Evolutionary conservation across 1,140 invertebrate species (phyloP).

Genomic region (Euwallacea fornicatus): DNA sequence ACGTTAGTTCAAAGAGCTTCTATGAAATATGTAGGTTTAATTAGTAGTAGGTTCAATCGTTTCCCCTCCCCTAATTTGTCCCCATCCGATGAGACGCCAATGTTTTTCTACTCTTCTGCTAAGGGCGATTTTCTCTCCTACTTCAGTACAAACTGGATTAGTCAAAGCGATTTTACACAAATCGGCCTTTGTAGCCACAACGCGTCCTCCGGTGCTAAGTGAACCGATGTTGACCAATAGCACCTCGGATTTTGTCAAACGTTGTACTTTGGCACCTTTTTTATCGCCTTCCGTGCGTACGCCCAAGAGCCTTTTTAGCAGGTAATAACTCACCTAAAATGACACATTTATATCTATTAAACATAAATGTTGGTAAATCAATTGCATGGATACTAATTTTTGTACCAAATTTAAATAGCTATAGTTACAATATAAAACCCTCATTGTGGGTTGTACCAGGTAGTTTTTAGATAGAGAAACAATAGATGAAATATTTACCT

Average conservation of each 20-base stretch:
- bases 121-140: constrained; percentile 97
- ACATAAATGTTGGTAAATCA: neutral
- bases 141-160: constrained; percentile 97
- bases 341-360: neutral
- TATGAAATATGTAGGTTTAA: constrained; percentile 16
- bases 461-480: neutral
- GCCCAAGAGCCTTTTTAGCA: constrained; percentile 91
- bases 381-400: neutral
- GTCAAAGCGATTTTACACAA: constrained; percentile 97
- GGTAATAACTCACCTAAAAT: constrained; percentile 83
- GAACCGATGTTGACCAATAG: constrained; percentile 99
- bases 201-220: constrained; percentile 94
- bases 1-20: too few species aligned
- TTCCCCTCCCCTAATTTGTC: constrained; percentile 89
- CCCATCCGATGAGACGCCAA: constrained; percentile 99
- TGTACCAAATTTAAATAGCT: too few species aligned
- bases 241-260: constrained; percentile 85
- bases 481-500: constrained; percentile 58
- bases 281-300: constrained; percentile 99
- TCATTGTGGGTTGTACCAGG: neutral
- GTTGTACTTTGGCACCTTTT: constrained; percentile 95
- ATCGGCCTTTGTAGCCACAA: constrained; percentile 95
- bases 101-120: constrained; percentile 98
- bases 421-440: constrained; percentile 2
- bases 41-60: constrained; percentile 74